A percentile compares a stretch with the other conserved stretches of the same genome.
phyloP scores from a whole-genome alignment of 1,140 invertebrate species.

The Papilio glaucus region DNA sequence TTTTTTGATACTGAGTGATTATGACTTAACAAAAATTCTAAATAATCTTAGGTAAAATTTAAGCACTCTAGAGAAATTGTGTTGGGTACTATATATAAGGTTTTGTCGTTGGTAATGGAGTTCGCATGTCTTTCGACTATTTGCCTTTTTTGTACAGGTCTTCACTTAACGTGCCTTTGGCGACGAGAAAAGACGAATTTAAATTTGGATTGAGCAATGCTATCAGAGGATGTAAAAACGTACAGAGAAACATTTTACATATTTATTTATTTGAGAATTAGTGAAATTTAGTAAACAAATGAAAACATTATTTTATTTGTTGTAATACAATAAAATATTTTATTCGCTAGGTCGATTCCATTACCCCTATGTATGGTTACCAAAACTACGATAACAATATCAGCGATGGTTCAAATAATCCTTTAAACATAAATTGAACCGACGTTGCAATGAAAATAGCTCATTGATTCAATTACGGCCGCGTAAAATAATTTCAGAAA shows the following conservation, averaged over 20 bases:
- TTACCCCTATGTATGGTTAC: not conserved
- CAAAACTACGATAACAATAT: conserved; percentile 31
- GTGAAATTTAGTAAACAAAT: not conserved
- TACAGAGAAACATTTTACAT: not conserved
- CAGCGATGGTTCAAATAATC: conserved; percentile 36
- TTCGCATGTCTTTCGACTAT: not conserved
- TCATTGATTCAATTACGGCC: conserved; percentile 36
- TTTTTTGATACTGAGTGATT: too few relatives aligned
- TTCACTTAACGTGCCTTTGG: not conserved
- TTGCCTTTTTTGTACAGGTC: not conserved
- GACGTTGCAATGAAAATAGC: conserved; percentile 34
- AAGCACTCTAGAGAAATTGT: not conserved
- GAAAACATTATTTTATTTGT: conserved; percentile 21
- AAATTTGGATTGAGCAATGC: not conserved
- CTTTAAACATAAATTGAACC: conserved; percentile 36
- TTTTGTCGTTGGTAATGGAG: conserved; percentile 17
- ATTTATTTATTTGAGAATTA: not conserved
- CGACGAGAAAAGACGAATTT: not conserved
- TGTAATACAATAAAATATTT: too few relatives aligned
- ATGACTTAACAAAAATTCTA: not conserved
- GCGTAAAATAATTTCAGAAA: conserved; percentile 21
- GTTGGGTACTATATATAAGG: not conserved
- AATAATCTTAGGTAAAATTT: not conserved
- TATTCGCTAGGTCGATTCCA: conserved; percentile 7
- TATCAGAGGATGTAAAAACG: not conserved